These are phyloP conservation scores for Gila orcuttii DNA, from an alignment of 2,113 vertebrate species.

Conservation along the genomic window DNA sequence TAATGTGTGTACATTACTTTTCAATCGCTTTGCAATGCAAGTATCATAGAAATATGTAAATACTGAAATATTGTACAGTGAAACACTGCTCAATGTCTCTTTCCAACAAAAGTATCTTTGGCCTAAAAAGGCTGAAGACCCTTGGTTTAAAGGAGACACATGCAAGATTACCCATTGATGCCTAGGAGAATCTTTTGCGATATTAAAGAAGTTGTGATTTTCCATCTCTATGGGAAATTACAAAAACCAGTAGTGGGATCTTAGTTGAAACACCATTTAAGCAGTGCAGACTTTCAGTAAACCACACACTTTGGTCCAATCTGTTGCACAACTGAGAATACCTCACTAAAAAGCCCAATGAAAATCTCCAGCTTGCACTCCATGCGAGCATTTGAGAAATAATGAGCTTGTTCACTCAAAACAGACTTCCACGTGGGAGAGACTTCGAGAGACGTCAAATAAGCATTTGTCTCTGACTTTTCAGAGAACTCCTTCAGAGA, in stretches of 20 bases:
- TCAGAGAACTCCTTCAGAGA: slow-evolving; percentile 1
- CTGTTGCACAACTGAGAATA: background rate
- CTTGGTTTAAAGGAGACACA: background rate
- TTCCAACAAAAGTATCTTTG: background rate
- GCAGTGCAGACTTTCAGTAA: background rate
- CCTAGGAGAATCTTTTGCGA: background rate
- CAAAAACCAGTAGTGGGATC: background rate
- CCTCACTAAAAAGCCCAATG: background rate
- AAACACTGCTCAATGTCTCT: background rate
- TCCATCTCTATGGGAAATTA: background rate
- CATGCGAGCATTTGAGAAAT: background rate
- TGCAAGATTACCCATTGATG: background rate
- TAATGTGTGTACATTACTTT: background rate
- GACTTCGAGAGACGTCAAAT: slow-evolving; percentile 1
- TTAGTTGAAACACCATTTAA: background rate
- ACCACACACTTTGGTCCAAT: background rate
- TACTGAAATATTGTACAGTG: background rate
- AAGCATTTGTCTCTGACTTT: background rate
- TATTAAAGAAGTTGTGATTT: background rate
- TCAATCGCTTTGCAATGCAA: background rate
- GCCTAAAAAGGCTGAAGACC: background rate
- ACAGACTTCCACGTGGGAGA: background rate
- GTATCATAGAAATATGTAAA: background rate
- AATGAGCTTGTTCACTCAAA: slow-evolving; percentile 8
- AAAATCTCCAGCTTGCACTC: background rate